Evolutionary conservation across 2,888 invertebrate species (phyloP).

Genomic region (Macropis europaea): DNA sequence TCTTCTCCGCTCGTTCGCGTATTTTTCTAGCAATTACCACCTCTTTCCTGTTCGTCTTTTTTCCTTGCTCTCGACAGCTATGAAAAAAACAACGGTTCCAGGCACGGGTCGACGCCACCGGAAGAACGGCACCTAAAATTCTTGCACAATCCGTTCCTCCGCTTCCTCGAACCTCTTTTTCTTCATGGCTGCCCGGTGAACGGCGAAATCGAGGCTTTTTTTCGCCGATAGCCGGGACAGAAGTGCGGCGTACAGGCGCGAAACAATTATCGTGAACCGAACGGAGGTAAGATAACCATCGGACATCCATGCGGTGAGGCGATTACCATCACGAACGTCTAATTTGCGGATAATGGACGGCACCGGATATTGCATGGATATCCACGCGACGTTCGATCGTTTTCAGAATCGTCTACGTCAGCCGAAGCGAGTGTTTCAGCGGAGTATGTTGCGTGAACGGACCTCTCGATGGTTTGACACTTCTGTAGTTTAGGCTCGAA

Average conservation of each 20-base stretch:
- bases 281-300: slow-evolving; percentile 10
- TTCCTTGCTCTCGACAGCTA: no score
- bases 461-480: no score
- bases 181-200: not conserved
- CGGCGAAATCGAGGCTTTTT: not conserved
- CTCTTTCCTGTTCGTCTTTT: no score
- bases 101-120: slow-evolving; percentile 6
- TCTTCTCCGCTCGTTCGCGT: not conserved
- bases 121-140: not conserved
- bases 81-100: not conserved
- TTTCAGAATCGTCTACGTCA: no score
- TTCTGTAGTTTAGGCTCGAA: no score
- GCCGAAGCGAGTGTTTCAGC: no score
- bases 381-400: slow-evolving; percentile 31
- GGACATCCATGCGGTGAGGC: slow-evolving; percentile 19
- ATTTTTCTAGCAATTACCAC: not conserved
- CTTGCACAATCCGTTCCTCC: slow-evolving; percentile 7
- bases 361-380: slow-evolving; percentile 49
- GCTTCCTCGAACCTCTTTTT: not conserved
- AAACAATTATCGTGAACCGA: slow-evolving; percentile 26
- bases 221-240: not conserved
- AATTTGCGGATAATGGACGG: slow-evolving; percentile 40
- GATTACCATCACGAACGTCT: slow-evolving; percentile 47
- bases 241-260: slow-evolving; percentile 18
- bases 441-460: no score